Evolutionary conservation across 1,140 invertebrate genomes (phyloP).

Genomic region (Meloidogyne hapla): DNA sequence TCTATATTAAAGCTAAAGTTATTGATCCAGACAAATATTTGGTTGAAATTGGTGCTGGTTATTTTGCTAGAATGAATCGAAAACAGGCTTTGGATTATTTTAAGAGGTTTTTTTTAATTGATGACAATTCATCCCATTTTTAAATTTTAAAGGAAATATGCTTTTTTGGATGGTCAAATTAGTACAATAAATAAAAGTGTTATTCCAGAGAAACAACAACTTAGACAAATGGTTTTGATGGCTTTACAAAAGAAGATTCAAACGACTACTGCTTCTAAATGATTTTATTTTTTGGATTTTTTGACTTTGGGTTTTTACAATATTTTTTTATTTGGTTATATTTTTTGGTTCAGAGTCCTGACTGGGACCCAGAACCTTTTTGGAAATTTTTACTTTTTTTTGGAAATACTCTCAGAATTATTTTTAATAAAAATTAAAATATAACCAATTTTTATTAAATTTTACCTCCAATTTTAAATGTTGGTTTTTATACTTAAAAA

Average conservation of each 20-base stretch:
- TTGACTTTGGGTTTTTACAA: neutral
- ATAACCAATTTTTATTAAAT: no score
- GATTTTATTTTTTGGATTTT: constrained; percentile 8
- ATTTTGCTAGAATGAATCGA: constrained; percentile 55
- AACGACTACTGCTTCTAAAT: constrained; percentile 15
- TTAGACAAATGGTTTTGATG: constrained; percentile 39
- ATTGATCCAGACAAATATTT: constrained; percentile 45
- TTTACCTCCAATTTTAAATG: no score
- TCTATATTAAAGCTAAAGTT: constrained; percentile 52
- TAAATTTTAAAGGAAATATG: constrained; percentile 33
- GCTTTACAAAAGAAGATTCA: constrained; percentile 57
- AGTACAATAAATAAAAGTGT: constrained; percentile 42
- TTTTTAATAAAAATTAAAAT: no score
- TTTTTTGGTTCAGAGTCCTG: no score
- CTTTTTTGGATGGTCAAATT: constrained; percentile 43
- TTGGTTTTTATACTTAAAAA: no score
- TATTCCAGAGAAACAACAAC: constrained; percentile 48
- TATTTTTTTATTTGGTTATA: constrained; percentile 1
- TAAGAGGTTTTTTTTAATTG: constrained; percentile 37
- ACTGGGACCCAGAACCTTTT: no score
- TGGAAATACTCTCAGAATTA: no score
- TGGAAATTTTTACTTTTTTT: no score
- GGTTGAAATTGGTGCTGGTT: constrained; percentile 59
- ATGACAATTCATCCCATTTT: no score
- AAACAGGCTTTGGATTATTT: constrained; percentile 56